Percentiles rank a stretch among this genome's conserved stretches.
Evolutionary conservation across 2,888 invertebrate species (phyloP).

Genomic region (Eremobia ochroleuca): DNA sequence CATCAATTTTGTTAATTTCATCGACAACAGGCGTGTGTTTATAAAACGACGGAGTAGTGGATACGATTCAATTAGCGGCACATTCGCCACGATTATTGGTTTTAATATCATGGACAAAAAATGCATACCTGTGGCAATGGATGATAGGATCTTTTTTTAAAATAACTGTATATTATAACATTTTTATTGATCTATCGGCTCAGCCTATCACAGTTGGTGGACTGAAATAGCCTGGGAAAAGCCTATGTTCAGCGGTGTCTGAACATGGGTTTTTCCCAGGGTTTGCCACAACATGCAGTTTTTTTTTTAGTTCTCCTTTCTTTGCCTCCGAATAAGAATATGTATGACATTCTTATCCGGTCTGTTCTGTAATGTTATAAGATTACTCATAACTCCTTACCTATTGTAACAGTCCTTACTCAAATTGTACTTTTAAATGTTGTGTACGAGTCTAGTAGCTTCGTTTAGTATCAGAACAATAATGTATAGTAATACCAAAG

Average conservation of each 20-base stretch:
- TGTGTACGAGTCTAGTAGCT: neutral
- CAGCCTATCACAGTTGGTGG: neutral
- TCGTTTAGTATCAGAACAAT: neutral
- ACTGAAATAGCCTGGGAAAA: neutral
- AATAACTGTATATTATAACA: neutral
- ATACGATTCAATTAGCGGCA: conserved; percentile 65
- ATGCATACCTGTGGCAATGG: neutral
- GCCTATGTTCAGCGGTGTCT: too few relatives aligned
- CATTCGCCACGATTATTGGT: conserved; percentile 55
- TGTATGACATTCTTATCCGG: too few relatives aligned
- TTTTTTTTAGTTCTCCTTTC: neutral
- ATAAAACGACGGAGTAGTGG: conserved; percentile 50
- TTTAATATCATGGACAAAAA: conserved; percentile 36
- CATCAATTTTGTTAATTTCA: conserved; percentile 67
- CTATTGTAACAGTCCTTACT: neutral
- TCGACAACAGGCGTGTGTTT: conserved; percentile 40
- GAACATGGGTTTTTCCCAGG: neutral
- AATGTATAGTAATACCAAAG: neutral
- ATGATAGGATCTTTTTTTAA: neutral
- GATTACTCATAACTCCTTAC: conserved; percentile 5
- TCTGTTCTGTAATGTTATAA: neutral
- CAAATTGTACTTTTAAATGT: conserved; percentile 17
- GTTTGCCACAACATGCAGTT: neutral
- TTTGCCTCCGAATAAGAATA: neutral
- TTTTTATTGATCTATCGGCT: neutral